Percentiles rank a stretch among this genome's conserved stretches.
These are phyloP conservation scores for Myotis lucifugus DNA, from an alignment of 2,113 vertebrate species.

Conservation along the genomic window DNA sequence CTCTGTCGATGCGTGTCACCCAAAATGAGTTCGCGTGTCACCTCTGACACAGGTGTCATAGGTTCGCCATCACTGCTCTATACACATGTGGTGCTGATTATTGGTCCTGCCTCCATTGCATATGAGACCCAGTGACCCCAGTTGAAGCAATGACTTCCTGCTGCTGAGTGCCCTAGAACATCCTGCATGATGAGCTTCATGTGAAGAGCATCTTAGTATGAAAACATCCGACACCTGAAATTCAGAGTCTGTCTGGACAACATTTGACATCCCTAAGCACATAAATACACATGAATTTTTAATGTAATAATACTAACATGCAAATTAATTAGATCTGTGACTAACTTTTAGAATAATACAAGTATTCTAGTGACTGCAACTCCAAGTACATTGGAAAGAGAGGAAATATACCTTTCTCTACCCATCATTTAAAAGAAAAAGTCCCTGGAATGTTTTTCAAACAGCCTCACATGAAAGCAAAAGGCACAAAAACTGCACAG, in stretches of 20 bases:
- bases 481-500: no score
- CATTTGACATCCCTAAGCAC: neutral
- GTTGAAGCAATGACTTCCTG: neutral
- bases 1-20: no score
- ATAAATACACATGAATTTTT: neutral
- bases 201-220: neutral
- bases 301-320: neutral
- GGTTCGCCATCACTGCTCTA: no score
- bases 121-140: neutral
- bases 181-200: no score
- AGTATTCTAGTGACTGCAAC: neutral
- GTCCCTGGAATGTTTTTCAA: no score
- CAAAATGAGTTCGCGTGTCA: no score
- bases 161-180: neutral
- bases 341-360: neutral
- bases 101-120: neutral
- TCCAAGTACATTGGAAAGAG: neutral
- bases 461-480: no score
- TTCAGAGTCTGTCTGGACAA: neutral
- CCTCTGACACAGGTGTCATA: no score
- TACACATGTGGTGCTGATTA: no score
- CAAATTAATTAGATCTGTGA: neutral
- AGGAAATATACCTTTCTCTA: neutral
- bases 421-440: neutral
- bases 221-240: neutral